Evolutionary conservation across 2,113 vertebrate species (phyloP), one percentile per base, ranked within the genome.

Genomic region (Myrmecobius fasciatus): DNA sequence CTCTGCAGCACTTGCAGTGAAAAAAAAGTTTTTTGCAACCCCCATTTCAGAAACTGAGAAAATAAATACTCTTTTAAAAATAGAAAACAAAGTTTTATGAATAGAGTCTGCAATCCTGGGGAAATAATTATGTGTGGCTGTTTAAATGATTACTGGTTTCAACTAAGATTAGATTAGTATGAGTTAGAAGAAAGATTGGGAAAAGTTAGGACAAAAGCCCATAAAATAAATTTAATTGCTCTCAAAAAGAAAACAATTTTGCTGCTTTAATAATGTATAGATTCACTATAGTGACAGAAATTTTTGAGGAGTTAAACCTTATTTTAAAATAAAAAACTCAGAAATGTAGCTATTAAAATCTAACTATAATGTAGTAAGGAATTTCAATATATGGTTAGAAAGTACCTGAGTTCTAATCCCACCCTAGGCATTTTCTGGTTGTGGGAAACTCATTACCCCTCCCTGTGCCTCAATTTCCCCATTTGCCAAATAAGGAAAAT

Each of bases 71-170:
- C 31, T 36, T 67, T 67, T 67, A 67, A 3, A 91, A n/a, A 89
- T 9, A 83, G 56, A 91, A 93, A 46, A 49, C 10, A 88, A 53
- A 49, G 60, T 89, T 96, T 94, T 56, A 88, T 51, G 31, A n/a
- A n/a, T 51, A 56, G 53, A 75, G 1, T 31, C 48, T 89, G n/a
- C 48, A 83, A 89, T 83, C 91, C 25, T 90, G 54, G 88, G 20
- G 49, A 92, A 92, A 88, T 43, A 25, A 26, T 51, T 51, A 36
- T 90, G 2, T 47, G 89, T 91, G 43, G 31, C 56, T 92, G 22
- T 88, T 94, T 52, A 91, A 93, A 93, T 54, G 6, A 3, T 52
- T 47, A 93, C 67, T 93, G 60, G 36, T 53, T 53, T 96, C 92
- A 54, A 53, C 51, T 47, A 91, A 54, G n/a, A 91, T 43, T 52